Evolutionary conservation across 2,888 invertebrate genomes (phyloP), one percentile per base, ranked within the genome.

Genomic region (Antheraea assamensis): DNA sequence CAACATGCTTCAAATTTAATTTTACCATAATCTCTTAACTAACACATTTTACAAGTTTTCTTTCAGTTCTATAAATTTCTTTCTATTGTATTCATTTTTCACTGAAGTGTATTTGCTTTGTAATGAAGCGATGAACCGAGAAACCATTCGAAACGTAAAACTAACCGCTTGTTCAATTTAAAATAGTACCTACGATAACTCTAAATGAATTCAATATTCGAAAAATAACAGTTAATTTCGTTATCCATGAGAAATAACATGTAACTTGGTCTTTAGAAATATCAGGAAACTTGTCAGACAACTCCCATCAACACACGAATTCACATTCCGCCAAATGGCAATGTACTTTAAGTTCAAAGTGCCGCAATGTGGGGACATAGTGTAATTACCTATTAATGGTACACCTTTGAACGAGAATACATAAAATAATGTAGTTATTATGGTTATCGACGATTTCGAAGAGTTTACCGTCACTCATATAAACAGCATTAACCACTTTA

Each of bases 271-370:
- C 8, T 24, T 58, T 58, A 58, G n/a, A 58, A 13, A 2, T 10
- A 58, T n/a, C 58, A 58, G 24, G 58, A 24, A 58, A 58, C 58
- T 58, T 24, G 58, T 24, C 58, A 8, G 7, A n/a, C 58, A 24
- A 35, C 35, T 35, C 8, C 35, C 42, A 10, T 31, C 31, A 35
- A 68, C 68, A 35, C 68, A 68, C 64, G 64, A 31, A 68, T 68
- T 68, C 35, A 68, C 68, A 35, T 68, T 68, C 68, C 35, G 70
- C 71, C 24, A 61, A 68, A 70, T 72, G 68, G 49, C 72, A 73
- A 73, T 31, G 72, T 70, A 73, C 72, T 68, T 31, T 42, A 68
- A 68, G 70, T 58, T 70, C 72, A 73, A 72, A 72, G 72, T 52
- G 52, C 52, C 35, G 70, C 72, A 70, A 68, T 35, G 68, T 68